These are phyloP conservation scores for Cheilosia vernalis DNA, from an alignment of 2,888 invertebrate genomes.

Conservation along the genomic window DNA sequence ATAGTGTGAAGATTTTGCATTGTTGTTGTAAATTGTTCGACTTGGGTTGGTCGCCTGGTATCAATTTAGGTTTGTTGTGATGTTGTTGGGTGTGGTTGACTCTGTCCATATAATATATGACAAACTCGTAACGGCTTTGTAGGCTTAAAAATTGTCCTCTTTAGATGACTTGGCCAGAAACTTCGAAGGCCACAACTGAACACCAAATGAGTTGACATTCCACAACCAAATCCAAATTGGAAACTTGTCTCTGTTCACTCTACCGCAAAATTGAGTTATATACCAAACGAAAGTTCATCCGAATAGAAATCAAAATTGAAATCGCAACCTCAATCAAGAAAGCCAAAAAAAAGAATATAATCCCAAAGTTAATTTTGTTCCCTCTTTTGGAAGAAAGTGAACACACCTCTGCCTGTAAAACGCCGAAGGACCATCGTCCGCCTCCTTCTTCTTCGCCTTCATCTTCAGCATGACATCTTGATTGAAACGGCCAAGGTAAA, in stretches of 20 bases:
- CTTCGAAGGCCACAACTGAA: too few relatives aligned
- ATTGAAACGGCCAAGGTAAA: constrained; percentile 45
- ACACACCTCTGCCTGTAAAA: constrained; percentile 1
- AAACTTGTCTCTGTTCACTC: constrained; percentile 26
- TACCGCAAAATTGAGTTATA: constrained; percentile 29
- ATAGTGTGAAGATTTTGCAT: too few relatives aligned
- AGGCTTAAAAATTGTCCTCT: too few relatives aligned
- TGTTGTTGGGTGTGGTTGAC: too few relatives aligned
- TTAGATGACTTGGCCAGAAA: too few relatives aligned
- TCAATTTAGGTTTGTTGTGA: too few relatives aligned
- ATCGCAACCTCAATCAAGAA: constrained; percentile 52
- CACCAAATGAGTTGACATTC: too few relatives aligned
- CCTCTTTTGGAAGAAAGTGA: constrained; percentile 15
- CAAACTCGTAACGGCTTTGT: too few relatives aligned
- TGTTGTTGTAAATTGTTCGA: too few relatives aligned
- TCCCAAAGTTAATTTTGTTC: neutral
- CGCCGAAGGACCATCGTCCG: constrained; percentile 17
- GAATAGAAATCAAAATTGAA: constrained; percentile 21
- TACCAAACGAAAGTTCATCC: constrained; percentile 25
- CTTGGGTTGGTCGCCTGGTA: too few relatives aligned
- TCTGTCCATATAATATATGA: too few relatives aligned
- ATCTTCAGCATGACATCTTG: constrained; percentile 34
- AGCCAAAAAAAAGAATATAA: constrained; percentile 27
- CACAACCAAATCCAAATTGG: neutral
- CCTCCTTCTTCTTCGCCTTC: neutral